These are phyloP conservation scores for Drosophila paranaensis DNA, from an alignment of 2,888 invertebrate species.

Conservation along the genomic window DNA sequence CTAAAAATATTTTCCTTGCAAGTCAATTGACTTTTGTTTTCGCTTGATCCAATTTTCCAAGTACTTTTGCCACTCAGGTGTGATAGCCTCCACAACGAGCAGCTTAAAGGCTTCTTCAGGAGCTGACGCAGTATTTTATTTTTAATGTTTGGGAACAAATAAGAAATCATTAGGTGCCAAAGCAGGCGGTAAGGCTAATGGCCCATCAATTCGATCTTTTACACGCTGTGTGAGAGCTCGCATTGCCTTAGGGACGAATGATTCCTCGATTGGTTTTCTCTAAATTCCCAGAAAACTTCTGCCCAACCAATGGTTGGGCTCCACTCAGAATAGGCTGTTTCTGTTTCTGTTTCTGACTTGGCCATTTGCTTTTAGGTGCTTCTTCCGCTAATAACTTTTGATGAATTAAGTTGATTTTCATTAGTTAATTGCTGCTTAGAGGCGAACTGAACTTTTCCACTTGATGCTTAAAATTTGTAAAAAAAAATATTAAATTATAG, in stretches of 20 bases:
- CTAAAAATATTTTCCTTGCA: no score
- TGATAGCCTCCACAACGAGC: neutral
- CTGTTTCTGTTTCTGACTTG: neutral
- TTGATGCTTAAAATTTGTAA: neutral
- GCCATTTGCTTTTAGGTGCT: neutral
- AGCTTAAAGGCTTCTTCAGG: neutral
- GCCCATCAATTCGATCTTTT: neutral
- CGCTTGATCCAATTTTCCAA: no score
- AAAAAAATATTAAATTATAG: no score
- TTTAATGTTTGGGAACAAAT: neutral
- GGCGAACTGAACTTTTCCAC: neutral
- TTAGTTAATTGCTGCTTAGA: neutral
- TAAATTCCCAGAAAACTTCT: neutral
- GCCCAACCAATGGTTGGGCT: no score
- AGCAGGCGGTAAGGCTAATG: neutral
- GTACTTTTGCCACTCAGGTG: no score
- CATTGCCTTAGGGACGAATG: neutral
- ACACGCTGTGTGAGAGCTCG: neutral
- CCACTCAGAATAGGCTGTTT: neutral
- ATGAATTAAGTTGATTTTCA: no score
- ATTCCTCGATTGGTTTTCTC: neutral
- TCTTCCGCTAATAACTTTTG: no score
- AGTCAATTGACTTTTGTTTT: no score
- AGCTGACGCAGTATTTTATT: neutral
- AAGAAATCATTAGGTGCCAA: neutral